Conservation (phyloP, 2,797 vertebrate genomes). For the Cercopithecus petaurista region DNA sequence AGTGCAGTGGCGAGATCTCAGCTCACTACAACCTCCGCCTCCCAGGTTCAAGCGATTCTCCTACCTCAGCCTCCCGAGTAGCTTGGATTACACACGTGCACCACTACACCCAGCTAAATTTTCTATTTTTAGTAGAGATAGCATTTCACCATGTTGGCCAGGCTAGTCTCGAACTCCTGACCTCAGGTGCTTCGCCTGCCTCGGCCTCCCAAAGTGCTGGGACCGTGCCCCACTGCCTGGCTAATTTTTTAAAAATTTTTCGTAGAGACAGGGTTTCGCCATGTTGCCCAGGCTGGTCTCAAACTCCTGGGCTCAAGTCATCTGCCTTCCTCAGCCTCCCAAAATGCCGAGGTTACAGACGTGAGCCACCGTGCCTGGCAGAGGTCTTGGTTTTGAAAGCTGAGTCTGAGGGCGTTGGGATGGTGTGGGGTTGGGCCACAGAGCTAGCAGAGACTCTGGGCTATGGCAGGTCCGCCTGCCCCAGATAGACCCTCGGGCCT, state of each 20-base stretch:
- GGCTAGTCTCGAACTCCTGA: too few species aligned
- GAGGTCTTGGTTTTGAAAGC: not conserved
- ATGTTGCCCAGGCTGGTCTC: too few species aligned
- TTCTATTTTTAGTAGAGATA: not conserved
- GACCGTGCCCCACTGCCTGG: rapidly evolving
- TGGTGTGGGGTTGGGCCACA: too few species aligned
- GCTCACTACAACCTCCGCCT: not conserved
- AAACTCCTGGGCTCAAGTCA: too few species aligned
- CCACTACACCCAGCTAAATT: not conserved
- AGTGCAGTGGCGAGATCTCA: not conserved
- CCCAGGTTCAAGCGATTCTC: not conserved
- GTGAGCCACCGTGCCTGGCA: not conserved
- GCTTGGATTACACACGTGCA: not conserved
- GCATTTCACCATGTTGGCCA: not conserved
- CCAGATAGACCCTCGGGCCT: not conserved
- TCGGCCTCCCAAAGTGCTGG: too few species aligned
- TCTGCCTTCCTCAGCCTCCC: too few species aligned
- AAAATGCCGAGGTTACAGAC: not conserved
- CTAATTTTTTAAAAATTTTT: too few species aligned
- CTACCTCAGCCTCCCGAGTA: not conserved
- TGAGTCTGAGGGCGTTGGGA: not conserved
- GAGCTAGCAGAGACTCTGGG: not conserved
- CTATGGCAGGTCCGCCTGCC: too few species aligned
- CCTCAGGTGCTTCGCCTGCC: too few species aligned
- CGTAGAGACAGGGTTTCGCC: too few species aligned